Base-by-base conservation (phyloP, 2,113 vertebrate genomes). In the Ploceus nigricollis region DNA sequence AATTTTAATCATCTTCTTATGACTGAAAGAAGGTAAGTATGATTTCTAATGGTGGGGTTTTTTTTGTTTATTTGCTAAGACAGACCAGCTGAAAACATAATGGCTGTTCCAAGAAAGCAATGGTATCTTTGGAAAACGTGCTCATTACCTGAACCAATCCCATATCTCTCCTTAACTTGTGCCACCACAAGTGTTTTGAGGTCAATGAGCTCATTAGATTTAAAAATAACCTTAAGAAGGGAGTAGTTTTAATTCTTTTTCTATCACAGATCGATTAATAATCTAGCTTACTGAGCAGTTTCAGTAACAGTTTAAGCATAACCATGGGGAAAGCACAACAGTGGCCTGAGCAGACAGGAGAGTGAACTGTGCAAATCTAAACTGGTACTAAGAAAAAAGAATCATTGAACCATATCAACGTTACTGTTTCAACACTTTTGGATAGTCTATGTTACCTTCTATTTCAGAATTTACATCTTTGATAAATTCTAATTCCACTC, bases 381-480 rank as follows among this genome's bases (percentile, higher is more conserved):
- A 63, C 0, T 3, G 18, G 6, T 71, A 44, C 25, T n/a, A 30
- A 79, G 47, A 80, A 60, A 70, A 89, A 68, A 50, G 9, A 51
- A 39, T 37, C 12, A 40, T 5, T 69, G 23, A 89, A 82, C 13
- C 0, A 1, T 42, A 69, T 21, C 33, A 82, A 25, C 0, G 0
- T 39, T 27, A 87, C 25, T 30, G 20, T 42, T 83, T 58, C n/a
- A 77, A 1, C 30, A 50, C 12, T 85, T 58, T 82, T 45, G 30
- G 48, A 65, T 22, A 85, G 45, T 8, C 17, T 66, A 17, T 19
- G 30, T 18, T 45, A 73, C 14, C 16, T 84, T 64, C n/a, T 14
- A 44, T 65, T 90, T 66, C 24, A 78, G 35, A 82, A 86, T 68
- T 53, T 20, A 48, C 16, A 50, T 30, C 3, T 79, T 31, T 45